These are phyloP conservation scores for Muraenolepis orangiensis DNA, from an alignment of 2,797 vertebrate genomes.

Conservation along the genomic window DNA sequence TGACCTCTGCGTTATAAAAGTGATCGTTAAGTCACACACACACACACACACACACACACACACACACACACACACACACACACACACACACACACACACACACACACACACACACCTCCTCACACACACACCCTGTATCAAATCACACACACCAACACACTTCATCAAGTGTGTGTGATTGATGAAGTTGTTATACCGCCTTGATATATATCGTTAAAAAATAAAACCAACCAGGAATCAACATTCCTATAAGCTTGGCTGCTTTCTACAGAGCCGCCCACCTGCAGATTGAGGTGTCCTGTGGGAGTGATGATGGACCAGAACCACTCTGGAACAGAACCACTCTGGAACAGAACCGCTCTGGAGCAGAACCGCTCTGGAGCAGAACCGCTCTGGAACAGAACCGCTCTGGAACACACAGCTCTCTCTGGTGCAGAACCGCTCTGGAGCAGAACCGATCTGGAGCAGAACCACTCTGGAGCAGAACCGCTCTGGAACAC, in stretches of 20 bases:
- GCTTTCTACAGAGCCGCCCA: neutral
- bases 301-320: conserved; percentile 2
- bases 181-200: neutral
- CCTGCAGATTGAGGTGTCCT: neutral
- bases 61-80: too few relatives aligned
- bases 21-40: neutral
- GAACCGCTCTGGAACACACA: neutral
- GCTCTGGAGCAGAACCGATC: neutral
- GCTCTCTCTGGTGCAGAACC: too few relatives aligned
- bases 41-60: too few relatives aligned
- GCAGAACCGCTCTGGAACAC: neutral
- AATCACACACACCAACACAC: neutral
- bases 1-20: neutral
- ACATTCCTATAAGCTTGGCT: neutral
- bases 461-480: neutral
- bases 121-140: too few relatives aligned
- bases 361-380: neutral
- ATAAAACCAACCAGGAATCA: neutral
- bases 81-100: too few relatives aligned
- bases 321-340: neutral
- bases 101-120: too few relatives aligned
- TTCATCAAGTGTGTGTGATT: neutral
- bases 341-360: neutral
- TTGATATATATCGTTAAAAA: neutral
- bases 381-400: neutral